phyloP scores from a whole-genome alignment of 2,113 vertebrate genomes.

The Phaetusa simplex region DNA sequence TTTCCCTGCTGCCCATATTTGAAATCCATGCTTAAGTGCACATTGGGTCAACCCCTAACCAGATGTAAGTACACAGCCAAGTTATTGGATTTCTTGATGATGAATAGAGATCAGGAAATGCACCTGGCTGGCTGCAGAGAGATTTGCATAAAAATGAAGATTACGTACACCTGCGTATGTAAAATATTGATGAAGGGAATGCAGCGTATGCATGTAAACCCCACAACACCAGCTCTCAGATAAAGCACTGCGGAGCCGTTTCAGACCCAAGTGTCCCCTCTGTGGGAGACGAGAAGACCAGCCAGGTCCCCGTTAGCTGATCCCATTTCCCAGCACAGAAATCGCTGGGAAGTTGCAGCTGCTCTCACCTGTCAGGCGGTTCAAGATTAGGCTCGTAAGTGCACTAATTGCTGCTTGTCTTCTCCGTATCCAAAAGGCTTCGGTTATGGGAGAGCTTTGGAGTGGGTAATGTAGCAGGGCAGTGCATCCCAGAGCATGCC shows the following conservation, averaged over 20 bases:
- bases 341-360: background rate
- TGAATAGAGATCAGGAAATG: constrained; percentile 61
- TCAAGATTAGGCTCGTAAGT: background rate
- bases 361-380: background rate
- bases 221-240: background rate
- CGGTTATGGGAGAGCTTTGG: accelerated
- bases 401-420: background rate
- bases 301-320: background rate
- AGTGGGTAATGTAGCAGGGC: background rate
- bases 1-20: constrained; percentile 53
- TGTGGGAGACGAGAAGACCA: background rate
- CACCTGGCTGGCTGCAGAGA: constrained; percentile 59
- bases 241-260: background rate
- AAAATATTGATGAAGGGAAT: background rate
- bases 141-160: constrained; percentile 70
- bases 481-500: accelerated
- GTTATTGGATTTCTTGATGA: constrained; percentile 73
- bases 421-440: background rate
- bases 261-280: background rate
- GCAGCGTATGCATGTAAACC: accelerated
- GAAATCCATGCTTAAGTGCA: constrained; percentile 69
- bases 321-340: background rate
- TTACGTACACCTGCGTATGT: background rate
- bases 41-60: constrained; percentile 70
- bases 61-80: constrained; percentile 67